phyloP scores from a whole-genome alignment of 2,888 invertebrate genomes.

The Tortrix viridana region DNA sequence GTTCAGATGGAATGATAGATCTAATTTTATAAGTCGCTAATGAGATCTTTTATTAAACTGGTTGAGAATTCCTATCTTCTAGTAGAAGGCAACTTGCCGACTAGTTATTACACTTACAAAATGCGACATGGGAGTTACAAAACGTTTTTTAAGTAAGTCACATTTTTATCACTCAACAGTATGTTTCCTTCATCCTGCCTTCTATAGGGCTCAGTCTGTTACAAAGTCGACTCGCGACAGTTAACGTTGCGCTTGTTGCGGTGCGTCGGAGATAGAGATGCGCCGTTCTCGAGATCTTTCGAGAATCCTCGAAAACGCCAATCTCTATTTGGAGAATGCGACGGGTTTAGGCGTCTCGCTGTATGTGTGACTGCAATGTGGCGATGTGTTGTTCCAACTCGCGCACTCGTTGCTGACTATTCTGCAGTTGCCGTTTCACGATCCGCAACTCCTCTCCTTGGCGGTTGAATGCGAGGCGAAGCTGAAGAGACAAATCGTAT shows the following conservation, averaged over 20 bases:
- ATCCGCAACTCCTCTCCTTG: slow-evolving; percentile 92
- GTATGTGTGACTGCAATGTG: slow-evolving; percentile 79
- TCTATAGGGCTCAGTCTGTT: slow-evolving; percentile 17
- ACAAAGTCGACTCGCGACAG: slow-evolving; percentile 12
- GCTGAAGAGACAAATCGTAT: slow-evolving; percentile 72
- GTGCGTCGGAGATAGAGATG: background rate
- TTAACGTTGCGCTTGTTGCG: slow-evolving; percentile 2
- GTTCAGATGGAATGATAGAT: slow-evolving; percentile 36
- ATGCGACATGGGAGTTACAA: slow-evolving; percentile 18
- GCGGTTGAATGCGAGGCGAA: slow-evolving; percentile 89
- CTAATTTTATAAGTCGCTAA: slow-evolving; percentile 26
- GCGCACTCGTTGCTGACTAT: slow-evolving; percentile 91
- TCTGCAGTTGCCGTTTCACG: slow-evolving; percentile 89
- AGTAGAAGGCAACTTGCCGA: slow-evolving; percentile 27
- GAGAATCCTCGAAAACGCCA: slow-evolving; percentile 5
- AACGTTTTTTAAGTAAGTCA: slow-evolving; percentile 30
- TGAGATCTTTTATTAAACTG: slow-evolving; percentile 35
- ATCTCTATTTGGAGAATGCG: background rate
- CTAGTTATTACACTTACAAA: slow-evolving; percentile 11
- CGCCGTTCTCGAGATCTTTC: background rate
- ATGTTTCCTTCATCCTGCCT: slow-evolving; percentile 16
- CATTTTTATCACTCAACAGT: slow-evolving; percentile 32
- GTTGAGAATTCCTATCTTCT: slow-evolving; percentile 30
- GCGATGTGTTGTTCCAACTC: slow-evolving; percentile 91
- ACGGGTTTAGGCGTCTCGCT: slow-evolving; percentile 48